Evolutionary conservation across 2,797 vertebrate genomes (phyloP).

Genomic region (Ibycter americanus): DNA sequence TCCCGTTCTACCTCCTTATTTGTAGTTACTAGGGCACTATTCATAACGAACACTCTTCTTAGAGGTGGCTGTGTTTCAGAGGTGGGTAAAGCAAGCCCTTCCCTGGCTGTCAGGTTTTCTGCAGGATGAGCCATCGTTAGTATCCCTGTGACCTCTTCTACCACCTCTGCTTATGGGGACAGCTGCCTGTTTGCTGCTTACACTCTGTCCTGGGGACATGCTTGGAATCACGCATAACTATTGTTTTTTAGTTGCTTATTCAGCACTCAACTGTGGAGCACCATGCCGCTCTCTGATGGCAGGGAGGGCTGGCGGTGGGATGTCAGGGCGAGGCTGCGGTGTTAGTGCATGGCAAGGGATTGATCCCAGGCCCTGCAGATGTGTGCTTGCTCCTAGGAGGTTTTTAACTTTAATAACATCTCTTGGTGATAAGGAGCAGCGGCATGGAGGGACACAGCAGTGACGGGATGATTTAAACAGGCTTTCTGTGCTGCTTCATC

Average conservation of each 20-base stretch:
- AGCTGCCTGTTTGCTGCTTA: slow-evolving; percentile 12
- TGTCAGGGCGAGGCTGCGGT: not conserved
- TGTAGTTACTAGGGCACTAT: not conserved
- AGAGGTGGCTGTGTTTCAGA: not conserved
- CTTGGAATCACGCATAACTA: not conserved
- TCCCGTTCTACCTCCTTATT: not conserved
- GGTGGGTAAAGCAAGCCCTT: not conserved
- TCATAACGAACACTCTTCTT: not conserved
- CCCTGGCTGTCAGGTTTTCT: not conserved
- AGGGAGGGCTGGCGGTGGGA: not conserved
- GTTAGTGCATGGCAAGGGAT: not conserved
- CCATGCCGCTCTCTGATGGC: not conserved
- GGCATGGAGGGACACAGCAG: not conserved
- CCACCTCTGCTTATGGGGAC: not conserved
- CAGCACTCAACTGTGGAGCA: not conserved
- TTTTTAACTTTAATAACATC: slow-evolving; percentile 73
- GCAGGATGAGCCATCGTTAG: not conserved
- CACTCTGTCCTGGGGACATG: not conserved
- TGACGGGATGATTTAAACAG: slow-evolving; percentile 75
- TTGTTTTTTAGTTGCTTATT: slow-evolving; percentile 48
- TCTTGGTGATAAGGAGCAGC: slow-evolving; percentile 60
- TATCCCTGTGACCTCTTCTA: not conserved
- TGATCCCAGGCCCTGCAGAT: not conserved
- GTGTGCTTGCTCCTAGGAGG: slow-evolving; percentile 37
- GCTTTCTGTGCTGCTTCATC: slow-evolving; percentile 66